A percentile compares a stretch with the other conserved stretches of the same genome.
These are phyloP conservation scores for Brachionus plicatilis DNA, from an alignment of 1,140 invertebrate genomes.

Conservation along the genomic window DNA sequence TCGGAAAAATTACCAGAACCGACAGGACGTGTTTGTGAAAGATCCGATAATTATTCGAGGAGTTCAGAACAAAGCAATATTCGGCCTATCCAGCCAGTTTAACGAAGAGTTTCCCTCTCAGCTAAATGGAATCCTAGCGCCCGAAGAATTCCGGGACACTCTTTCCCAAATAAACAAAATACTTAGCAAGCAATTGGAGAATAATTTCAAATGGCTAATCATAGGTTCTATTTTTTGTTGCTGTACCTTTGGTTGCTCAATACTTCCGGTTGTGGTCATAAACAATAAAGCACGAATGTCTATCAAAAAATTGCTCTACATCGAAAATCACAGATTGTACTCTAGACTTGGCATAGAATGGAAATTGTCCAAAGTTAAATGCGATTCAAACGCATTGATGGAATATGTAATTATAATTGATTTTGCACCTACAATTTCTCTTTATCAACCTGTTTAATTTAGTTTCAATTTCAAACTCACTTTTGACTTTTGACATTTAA, in stretches of 20 bases:
- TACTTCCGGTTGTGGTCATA: constrained; percentile 15
- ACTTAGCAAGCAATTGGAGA: constrained; percentile 19
- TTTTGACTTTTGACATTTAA: background rate
- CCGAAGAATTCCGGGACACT: constrained; percentile 32
- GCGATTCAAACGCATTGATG: background rate
- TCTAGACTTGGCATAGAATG: constrained; percentile 15
- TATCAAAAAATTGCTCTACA: constrained; percentile 13
- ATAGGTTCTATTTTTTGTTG: constrained; percentile 40
- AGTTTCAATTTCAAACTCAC: background rate
- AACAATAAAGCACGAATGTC: constrained; percentile 28
- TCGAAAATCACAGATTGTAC: constrained; percentile 35
- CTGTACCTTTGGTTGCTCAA: constrained; percentile 38
- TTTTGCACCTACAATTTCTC: constrained; percentile 25
- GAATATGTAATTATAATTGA: constrained; percentile 37
- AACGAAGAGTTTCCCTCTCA: constrained; percentile 22
- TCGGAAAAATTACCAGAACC: background rate
- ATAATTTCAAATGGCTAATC: constrained; percentile 40
- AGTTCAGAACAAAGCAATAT: constrained; percentile 6
- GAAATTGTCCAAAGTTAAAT: constrained; percentile 25
- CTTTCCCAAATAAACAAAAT: constrained; percentile 32
- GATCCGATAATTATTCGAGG: constrained; percentile 38
- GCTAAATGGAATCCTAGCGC: background rate
- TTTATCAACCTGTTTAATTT: constrained; percentile 31
- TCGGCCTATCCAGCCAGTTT: constrained; percentile 30
- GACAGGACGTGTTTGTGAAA: background rate